Evolutionary conservation across 2,888 invertebrate genomes (phyloP).

Genomic region (Rotaria macrura): DNA sequence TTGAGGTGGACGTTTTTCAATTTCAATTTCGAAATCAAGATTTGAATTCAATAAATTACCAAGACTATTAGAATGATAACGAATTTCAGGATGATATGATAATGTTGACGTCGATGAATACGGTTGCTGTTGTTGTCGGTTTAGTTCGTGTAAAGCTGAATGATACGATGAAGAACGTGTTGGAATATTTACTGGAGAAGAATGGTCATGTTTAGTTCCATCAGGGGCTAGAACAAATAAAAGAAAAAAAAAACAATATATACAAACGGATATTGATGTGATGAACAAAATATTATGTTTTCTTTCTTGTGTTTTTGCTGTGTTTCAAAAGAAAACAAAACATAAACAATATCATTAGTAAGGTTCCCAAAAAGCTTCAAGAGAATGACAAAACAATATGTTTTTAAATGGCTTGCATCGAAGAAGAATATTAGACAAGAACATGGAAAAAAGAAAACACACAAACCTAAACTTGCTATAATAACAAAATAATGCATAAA

Average conservation of each 20-base stretch:
- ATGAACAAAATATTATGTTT: too few relatives aligned
- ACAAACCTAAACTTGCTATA: neutral
- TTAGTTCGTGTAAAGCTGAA: neutral
- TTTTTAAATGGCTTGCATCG: too few relatives aligned
- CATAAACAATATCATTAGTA: neutral
- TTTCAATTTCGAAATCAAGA: conserved; percentile 33
- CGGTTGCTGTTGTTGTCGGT: neutral
- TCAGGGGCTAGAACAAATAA: neutral
- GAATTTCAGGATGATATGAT: neutral
- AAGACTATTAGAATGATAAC: neutral
- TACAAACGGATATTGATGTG: too few relatives aligned
- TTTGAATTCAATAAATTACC: neutral
- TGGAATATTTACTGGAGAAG: neutral
- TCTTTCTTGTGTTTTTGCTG: too few relatives aligned
- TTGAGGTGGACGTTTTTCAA: conserved; percentile 26
- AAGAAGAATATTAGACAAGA: too few relatives aligned
- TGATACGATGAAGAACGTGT: neutral
- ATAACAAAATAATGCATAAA: neutral
- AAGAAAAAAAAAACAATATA: neutral
- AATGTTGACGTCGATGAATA: neutral
- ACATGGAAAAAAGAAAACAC: neutral
- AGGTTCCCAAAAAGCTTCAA: neutral
- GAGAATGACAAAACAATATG: neutral
- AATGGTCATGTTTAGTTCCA: neutral
- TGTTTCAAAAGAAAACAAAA: neutral